Base-by-base conservation (phyloP, 2,113 vertebrate genomes). In the Brienomyrus brachyistius region DNA sequence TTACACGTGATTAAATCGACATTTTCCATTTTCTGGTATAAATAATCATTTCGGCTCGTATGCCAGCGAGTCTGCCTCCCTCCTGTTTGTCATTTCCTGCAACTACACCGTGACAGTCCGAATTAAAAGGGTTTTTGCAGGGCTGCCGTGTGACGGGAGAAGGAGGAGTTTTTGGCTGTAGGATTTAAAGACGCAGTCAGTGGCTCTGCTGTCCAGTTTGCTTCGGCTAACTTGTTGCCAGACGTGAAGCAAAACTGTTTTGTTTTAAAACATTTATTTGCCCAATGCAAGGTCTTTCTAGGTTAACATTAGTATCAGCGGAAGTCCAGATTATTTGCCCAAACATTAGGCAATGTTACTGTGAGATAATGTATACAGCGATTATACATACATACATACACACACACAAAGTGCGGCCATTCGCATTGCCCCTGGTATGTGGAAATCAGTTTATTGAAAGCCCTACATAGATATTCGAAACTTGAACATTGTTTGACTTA, bases 81-180 rank as follows among this genome's bases (percentile, higher is more conserved):
- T 94, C 94, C 94, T 91, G 90, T 92, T 92, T 93, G 92, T 95
- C 94, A 93, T 91, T 90, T 92, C 91, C 93, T 91, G 93, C 93
- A 91, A 92, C 92, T 59, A 88, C 89, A 91, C 91, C 91, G 94
- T 96, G 96, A 96, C 96, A 96, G 96, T 92, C 95, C 93, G 95
- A 95, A 94, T 95, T 96, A 96, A 96, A 90, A 94, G 94, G 93
- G 95, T 91, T 94, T 96, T 94, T 89, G 93, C 94, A 92, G 62
- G 93, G 91, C 92, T 90, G 91, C 91, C 90, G 95, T 92, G 96
- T 96, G 95, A 94, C 88, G 90, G 90, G 86, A 50, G 88, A 52
- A 90, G 92, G 74, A 89, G 94, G 91, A 92, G 94, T 92, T 91
- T 40, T 92, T 93, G 91, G 91, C 89, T 84, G 59, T 27, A 31